A percentile compares a stretch with the other conserved stretches of the same genome.
Evolutionary conservation across 2,113 vertebrate species (phyloP).

Genomic region (Petromus typicus): DNA sequence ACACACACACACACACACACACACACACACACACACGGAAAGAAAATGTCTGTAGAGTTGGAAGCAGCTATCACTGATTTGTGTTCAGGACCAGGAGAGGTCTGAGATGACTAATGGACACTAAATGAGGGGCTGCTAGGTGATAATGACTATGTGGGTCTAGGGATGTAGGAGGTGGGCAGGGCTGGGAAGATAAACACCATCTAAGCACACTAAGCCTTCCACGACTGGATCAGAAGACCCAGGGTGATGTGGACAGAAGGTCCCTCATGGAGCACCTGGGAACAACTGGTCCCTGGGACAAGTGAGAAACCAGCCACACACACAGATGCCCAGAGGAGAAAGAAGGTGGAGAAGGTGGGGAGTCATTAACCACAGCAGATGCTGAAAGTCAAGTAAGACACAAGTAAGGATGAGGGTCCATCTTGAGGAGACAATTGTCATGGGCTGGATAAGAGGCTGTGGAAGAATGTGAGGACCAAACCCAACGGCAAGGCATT

Average conservation of each 20-base stretch:
- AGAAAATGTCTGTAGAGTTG: neutral
- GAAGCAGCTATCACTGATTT: neutral
- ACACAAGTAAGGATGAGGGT: neutral
- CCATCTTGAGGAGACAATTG: accelerated
- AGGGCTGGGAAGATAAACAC: neutral
- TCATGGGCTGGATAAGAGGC: neutral
- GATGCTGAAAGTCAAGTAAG: neutral
- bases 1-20: too few relatives aligned
- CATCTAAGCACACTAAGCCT: neutral
- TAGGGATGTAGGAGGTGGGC: too few relatives aligned
- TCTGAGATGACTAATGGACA: neutral
- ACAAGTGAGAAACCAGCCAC: neutral
- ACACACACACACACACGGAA: too few relatives aligned
- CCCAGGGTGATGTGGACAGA: neutral
- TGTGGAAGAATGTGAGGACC: too few relatives aligned
- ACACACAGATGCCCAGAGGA: neutral
- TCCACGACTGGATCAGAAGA: neutral
- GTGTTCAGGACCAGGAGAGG: too few relatives aligned
- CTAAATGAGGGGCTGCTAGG: too few relatives aligned
- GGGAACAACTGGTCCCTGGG: neutral
- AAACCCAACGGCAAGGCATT: neutral
- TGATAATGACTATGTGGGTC: neutral
- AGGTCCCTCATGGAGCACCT: neutral
- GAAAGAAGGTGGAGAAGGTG: too few relatives aligned
- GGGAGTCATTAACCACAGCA: neutral